A percentile compares a stretch with the other conserved stretches of the same genome.
Conservation (phyloP, 2,113 vertebrate species). For the Vanacampus margaritifer region DNA sequence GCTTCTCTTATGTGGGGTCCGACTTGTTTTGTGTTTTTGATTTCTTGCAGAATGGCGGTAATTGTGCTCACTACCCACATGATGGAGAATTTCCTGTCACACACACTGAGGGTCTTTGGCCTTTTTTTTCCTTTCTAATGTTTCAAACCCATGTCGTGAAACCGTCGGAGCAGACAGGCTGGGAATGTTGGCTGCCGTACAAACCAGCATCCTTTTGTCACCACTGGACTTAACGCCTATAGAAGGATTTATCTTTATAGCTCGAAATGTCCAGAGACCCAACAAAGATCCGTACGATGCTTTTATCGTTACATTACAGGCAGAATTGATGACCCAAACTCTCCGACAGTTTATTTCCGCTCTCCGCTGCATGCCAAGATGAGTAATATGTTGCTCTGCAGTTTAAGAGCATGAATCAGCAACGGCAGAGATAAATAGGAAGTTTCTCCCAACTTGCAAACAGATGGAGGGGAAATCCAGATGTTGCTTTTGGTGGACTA, state of each 20-base stretch:
- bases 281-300: slow-evolving; percentile 10
- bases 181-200: slow-evolving; percentile 34
- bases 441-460: slow-evolving; percentile 24
- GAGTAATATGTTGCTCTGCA: slow-evolving; percentile 23
- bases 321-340: slow-evolving; percentile 1
- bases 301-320: slow-evolving; percentile 15
- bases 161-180: slow-evolving; percentile 6
- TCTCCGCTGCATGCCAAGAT: slow-evolving; percentile 28
- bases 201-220: slow-evolving; percentile 31
- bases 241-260: slow-evolving; percentile 6
- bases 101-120: slow-evolving; percentile 14
- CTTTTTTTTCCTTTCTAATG: slow-evolving; percentile 17
- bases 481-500: slow-evolving; percentile 13
- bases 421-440: slow-evolving; percentile 21
- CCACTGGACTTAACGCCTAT: slow-evolving; percentile 12
- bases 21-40: slow-evolving; percentile 10
- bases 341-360: slow-evolving; percentile 39
- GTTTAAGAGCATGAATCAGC: slow-evolving; percentile 48
- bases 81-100: slow-evolving; percentile 31
- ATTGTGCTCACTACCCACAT: slow-evolving; percentile 26
- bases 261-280: slow-evolving; percentile 1
- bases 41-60: neutral
- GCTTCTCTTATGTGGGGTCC: slow-evolving; percentile 24
- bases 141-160: slow-evolving; percentile 20
- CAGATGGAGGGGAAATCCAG: slow-evolving; percentile 62